A percentile compares a stretch with the other conserved stretches of the same genome.
Conservation (phyloP, 2,797 vertebrate species). For the Corythornis leucogaster region DNA sequence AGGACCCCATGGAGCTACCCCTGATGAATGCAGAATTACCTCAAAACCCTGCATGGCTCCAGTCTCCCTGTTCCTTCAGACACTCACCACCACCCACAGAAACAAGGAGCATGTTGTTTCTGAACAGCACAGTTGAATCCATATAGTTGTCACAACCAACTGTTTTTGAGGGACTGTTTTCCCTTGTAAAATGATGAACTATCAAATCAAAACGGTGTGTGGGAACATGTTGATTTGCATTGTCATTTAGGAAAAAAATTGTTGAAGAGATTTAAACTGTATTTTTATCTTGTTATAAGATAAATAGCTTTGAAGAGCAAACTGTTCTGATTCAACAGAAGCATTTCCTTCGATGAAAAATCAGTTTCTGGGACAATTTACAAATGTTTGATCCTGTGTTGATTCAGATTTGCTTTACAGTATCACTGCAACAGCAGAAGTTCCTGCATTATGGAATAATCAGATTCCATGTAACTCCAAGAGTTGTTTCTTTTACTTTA, state of each 20-base stretch:
- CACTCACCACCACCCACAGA: neutral
- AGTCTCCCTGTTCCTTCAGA: neutral
- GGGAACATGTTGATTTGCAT: neutral
- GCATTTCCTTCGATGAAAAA: neutral
- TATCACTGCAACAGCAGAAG: neutral
- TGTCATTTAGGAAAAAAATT: neutral
- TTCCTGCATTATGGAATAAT: neutral
- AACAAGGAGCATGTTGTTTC: neutral
- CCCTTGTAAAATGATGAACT: neutral
- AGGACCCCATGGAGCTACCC: neutral
- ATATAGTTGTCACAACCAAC: neutral
- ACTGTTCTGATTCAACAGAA: neutral
- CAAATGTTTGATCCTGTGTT: neutral
- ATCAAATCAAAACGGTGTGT: accelerated
- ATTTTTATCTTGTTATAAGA: neutral
- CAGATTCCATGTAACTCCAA: neutral
- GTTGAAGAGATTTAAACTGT: neutral
- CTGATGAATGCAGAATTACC: neutral
- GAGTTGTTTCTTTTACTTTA: neutral
- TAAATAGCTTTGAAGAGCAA: neutral
- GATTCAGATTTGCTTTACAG: neutral
- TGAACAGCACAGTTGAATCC: neutral
- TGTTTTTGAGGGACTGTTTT: neutral
- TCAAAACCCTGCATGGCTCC: neutral
- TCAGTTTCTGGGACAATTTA: neutral